A percentile compares a stretch with the other conserved stretches of the same genome.
phyloP scores from a whole-genome alignment of 53 echinoderm and acorn worm genomes.

The Zoroaster sp. region DNA sequence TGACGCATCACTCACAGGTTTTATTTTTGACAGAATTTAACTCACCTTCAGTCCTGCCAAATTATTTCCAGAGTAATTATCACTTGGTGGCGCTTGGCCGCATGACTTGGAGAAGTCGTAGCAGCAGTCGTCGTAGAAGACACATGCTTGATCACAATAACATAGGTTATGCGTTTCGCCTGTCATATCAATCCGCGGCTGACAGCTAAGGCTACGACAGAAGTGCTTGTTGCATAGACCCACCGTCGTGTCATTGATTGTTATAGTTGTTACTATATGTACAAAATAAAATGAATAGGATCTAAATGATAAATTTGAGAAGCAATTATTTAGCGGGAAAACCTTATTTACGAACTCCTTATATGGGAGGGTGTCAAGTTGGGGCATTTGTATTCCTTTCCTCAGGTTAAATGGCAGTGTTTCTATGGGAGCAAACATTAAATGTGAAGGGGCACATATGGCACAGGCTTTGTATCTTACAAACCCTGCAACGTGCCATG shows the following conservation, averaged over 20 bases:
- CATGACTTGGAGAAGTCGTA: constrained; percentile 4
- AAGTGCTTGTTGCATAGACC: constrained; percentile 37
- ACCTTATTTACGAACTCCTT: too few species aligned
- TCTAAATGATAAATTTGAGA: too few species aligned
- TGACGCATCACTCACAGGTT: neutral
- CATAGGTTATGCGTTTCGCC: neutral
- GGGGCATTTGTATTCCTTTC: too few species aligned
- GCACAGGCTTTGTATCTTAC: too few species aligned
- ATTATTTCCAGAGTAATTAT: neutral
- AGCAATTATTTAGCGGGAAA: too few species aligned
- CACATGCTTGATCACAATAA: constrained; percentile 40
- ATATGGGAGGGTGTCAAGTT: too few species aligned
- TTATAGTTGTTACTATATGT: neutral
- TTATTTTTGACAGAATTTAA: too few species aligned
- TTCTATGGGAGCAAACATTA: too few species aligned
- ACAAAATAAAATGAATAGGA: neutral
- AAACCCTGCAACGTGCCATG: too few species aligned
- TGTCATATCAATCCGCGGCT: neutral
- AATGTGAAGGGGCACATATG: too few species aligned
- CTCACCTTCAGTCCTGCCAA: neutral
- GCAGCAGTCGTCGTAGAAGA: constrained; percentile 58
- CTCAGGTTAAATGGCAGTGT: too few species aligned
- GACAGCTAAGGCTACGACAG: constrained; percentile 16
- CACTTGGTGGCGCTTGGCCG: neutral
- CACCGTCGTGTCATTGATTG: constrained; percentile 25